Conservation (phyloP, 2,113 vertebrate genomes). For the Tachysurus fulvidraco region DNA sequence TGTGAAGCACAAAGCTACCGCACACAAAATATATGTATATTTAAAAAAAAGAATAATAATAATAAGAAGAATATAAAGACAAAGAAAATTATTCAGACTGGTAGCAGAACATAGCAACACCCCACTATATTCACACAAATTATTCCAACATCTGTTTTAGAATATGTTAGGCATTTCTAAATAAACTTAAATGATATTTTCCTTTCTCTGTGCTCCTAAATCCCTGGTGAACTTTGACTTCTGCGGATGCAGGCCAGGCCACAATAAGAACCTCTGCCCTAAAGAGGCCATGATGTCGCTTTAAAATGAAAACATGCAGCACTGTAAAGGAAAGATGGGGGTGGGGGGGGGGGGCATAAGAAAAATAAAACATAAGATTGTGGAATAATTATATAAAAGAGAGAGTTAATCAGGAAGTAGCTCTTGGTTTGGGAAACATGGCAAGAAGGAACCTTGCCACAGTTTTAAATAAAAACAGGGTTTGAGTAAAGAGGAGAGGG, state of each 20-base stretch:
- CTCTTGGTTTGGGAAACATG: slow-evolving; percentile 75
- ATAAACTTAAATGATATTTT: slow-evolving; percentile 27
- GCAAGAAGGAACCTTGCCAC: slow-evolving; percentile 67
- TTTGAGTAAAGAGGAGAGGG: slow-evolving; percentile 48
- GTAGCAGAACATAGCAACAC: neutral
- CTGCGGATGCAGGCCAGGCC: slow-evolving; percentile 49
- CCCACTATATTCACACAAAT: neutral
- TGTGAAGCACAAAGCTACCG: neutral
- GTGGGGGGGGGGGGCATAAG: neutral
- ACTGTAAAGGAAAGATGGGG: slow-evolving; percentile 49
- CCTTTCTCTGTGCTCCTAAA: slow-evolving; percentile 33
- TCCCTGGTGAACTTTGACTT: slow-evolving; percentile 54
- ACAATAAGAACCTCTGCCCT: slow-evolving; percentile 43
- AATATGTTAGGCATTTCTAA: slow-evolving; percentile 26
- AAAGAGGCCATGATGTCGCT: slow-evolving; percentile 68
- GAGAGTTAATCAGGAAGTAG: slow-evolving; percentile 77
- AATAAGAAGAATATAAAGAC: neutral
- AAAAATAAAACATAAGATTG: slow-evolving; percentile 59
- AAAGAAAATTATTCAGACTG: neutral
- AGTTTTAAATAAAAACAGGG: slow-evolving; percentile 74
- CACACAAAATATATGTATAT: neutral
- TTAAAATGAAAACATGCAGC: slow-evolving; percentile 59
- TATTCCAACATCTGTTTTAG: slow-evolving; percentile 4
- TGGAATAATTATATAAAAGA: slow-evolving; percentile 76
- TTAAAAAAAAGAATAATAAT: neutral